Base-by-base conservation (phyloP, 2,113 vertebrate species). In the Puma concolor region DNA sequence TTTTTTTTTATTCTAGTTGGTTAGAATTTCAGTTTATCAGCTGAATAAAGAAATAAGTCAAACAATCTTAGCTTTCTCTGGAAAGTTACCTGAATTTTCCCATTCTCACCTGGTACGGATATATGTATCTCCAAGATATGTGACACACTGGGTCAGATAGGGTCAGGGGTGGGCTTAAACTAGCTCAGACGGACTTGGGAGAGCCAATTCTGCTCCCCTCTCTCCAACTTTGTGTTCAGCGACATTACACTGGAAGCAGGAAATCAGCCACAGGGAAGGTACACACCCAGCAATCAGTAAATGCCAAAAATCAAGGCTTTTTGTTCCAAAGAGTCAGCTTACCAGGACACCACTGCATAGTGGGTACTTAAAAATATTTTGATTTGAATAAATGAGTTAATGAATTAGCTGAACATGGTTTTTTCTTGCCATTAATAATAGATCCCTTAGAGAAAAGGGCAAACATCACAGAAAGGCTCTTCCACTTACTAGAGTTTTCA, bases 401-500 rank as follows among this genome's bases (percentile, higher is more conserved):
- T 71, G 36, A 91, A 63, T 81, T 77, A 92, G 50, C 17, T 2
- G 14, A 81, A 67, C 11, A 27, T 63, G 1, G 27, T 79, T 76
- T 44, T 33, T 66, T 57, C 17, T 54, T 69, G n/a, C 64, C 23
- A 33, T 57, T 91, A 91, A 14, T 25, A n/a, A 48, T 33, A 76
- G 11, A 82, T 72, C n/a, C 38, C 60, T 76, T 27, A 27, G 29
- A 27, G n/a, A 23, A 3, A 33, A n/a, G 13, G 48, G 21, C 44
- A 93, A 79, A 89, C 3, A 64, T 57, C 48, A 83, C 79, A 81
- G 95, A 96, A 91, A 97, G 52, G 96, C 31, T 92, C 91, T 88
- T 92, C 74, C 0, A 4, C 29, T 92, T 52, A 60, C 27, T 25
- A 83, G 33, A 57, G 81, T 7, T 66, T 44, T 74, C 4, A 69